These are phyloP conservation scores for Xylota sylvarum DNA, from an alignment of 2,888 invertebrate genomes.

Conservation along the genomic window DNA sequence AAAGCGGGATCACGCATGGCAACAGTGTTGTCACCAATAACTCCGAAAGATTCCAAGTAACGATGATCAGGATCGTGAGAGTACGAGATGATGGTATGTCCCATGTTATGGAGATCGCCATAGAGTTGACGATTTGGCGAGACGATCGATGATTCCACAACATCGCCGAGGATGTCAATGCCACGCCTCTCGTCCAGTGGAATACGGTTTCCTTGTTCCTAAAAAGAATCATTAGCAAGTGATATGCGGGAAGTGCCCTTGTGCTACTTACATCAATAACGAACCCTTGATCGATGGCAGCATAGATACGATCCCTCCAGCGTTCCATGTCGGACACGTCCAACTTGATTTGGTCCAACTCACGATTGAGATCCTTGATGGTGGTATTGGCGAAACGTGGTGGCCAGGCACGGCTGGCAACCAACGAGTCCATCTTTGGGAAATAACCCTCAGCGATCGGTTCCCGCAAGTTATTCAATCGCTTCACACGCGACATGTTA, in stretches of 20 bases:
- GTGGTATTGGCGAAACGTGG: constrained; percentile 87
- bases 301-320: constrained; percentile 91
- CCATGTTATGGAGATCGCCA: constrained; percentile 93
- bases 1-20: constrained; percentile 95
- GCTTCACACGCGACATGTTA: constrained; percentile 87
- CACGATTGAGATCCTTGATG: constrained; percentile 88
- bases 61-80: constrained; percentile 92
- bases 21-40: constrained; percentile 91
- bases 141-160: constrained; percentile 90
- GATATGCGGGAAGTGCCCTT: constrained; percentile 3
- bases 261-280: constrained; percentile 86
- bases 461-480: constrained; percentile 88
- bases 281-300: constrained; percentile 89
- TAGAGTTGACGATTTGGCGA: constrained; percentile 90
- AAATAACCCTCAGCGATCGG: constrained; percentile 93
- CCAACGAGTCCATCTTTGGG: constrained; percentile 92
- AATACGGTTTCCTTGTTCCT: constrained; percentile 87
- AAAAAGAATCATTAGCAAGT: constrained; percentile 30
- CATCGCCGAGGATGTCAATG: constrained; percentile 92
- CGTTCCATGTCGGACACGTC: constrained; percentile 90
- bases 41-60: constrained; percentile 90
- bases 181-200: constrained; percentile 89
- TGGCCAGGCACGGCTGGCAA: constrained; percentile 91
- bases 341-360: constrained; percentile 88
- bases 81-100: constrained; percentile 91